These are phyloP conservation scores for Prionailurus viverrinus DNA, from an alignment of 2,113 vertebrate genomes.

Conservation along the genomic window DNA sequence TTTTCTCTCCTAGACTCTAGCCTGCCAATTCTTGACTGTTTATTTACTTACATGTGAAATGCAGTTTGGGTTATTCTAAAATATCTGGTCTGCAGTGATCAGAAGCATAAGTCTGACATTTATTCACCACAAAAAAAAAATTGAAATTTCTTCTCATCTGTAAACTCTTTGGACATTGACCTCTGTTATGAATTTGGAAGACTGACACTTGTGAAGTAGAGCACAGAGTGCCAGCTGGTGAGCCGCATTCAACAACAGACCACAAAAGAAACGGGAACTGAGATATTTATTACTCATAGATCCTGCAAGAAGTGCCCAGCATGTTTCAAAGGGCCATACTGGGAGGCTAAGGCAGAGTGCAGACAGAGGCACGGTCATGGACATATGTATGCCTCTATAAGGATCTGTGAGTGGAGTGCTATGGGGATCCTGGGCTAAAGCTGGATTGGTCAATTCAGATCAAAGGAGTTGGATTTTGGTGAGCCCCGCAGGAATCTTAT, in stretches of 20 bases:
- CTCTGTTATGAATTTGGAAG: background rate
- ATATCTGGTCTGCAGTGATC: background rate
- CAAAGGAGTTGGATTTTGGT: background rate
- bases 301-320: background rate
- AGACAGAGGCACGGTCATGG: background rate
- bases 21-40: background rate
- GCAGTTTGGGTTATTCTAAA: background rate
- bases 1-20: background rate
- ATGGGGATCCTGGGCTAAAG: background rate
- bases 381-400: background rate
- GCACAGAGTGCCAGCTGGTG: background rate
- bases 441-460: background rate
- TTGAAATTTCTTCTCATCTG: background rate
- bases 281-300: background rate
- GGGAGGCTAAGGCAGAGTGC: background rate
- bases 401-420: background rate
- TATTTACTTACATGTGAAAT: background rate
- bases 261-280: background rate
- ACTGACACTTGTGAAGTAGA: background rate
- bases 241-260: background rate
- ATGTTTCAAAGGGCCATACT: background rate
- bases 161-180: background rate
- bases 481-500: background rate
- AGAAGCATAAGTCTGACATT: background rate
- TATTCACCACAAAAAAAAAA: background rate